A percentile compares a stretch with the other conserved stretches of the same genome.
Conservation (phyloP, 2,888 invertebrate species). For the Trichogramma dendrolimi region DNA sequence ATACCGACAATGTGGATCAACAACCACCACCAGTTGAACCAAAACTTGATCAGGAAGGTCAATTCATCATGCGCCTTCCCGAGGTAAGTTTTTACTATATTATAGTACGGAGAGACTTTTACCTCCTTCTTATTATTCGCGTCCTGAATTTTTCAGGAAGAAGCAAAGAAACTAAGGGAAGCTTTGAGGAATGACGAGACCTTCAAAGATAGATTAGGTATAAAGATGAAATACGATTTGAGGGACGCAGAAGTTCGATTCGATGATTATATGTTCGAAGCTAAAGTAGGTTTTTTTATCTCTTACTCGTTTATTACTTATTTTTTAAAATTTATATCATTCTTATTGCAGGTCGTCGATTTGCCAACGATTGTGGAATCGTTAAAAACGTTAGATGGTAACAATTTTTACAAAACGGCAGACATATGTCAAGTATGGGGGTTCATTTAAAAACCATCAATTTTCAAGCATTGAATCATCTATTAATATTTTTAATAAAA, state of each 20-base stretch:
- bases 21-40: no score
- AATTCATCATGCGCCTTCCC: conserved; percentile 76
- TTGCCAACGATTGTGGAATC: conserved; percentile 89
- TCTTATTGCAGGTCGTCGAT: conserved; percentile 66
- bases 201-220: conserved; percentile 78
- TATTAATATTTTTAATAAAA: neutral
- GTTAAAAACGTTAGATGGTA: conserved; percentile 90
- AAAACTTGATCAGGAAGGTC: conserved; percentile 74
- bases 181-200: conserved; percentile 71
- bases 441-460: neutral
- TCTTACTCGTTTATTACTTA: neutral
- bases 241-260: conserved; percentile 83
- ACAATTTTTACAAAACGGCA: conserved; percentile 96
- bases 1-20: no score
- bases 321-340: conserved; percentile 4
- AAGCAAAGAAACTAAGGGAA: conserved; percentile 70
- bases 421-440: conserved; percentile 80
- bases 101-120: neutral
- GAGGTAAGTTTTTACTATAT: conserved; percentile 52
- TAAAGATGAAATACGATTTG: conserved; percentile 84
- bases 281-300: conserved; percentile 59
- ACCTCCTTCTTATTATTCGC: conserved; percentile 8
- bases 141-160: conserved; percentile 57
- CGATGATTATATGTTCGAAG: conserved; percentile 81
- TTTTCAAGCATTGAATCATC: neutral